phyloP scores from a whole-genome alignment of 2,113 vertebrate species.

The Apaloderma vittatum region DNA sequence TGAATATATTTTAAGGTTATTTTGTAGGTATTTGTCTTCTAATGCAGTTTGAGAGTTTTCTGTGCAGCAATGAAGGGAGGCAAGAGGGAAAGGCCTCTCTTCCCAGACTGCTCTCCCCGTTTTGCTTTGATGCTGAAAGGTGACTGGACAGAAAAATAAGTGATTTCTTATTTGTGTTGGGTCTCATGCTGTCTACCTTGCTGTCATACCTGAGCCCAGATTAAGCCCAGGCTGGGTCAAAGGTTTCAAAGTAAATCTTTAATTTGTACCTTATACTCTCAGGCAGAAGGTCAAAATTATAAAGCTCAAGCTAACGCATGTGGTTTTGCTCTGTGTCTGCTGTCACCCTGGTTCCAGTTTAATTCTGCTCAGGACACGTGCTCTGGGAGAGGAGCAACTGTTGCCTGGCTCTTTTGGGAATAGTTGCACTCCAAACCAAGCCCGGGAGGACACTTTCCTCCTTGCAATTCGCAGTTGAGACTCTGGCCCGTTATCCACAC shows the following conservation, averaged over 20 bases:
- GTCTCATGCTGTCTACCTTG: background rate
- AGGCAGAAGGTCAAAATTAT: background rate
- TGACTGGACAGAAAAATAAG: background rate
- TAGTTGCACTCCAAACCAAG: background rate
- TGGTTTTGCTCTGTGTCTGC: background rate
- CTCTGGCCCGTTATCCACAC: background rate
- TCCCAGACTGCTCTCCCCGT: background rate
- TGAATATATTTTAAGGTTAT: background rate
- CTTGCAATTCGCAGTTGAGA: fast-evolving
- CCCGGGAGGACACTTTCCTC: background rate
- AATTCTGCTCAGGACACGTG: background rate
- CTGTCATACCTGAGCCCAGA: background rate
- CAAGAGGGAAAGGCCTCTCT: background rate
- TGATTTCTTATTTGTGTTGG: background rate
- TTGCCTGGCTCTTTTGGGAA: background rate
- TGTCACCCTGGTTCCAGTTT: background rate
- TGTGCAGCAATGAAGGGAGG: background rate
- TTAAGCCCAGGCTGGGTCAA: background rate
- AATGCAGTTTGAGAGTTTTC: background rate
- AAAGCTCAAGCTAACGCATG: background rate
- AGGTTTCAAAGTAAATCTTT: background rate
- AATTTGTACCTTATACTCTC: background rate
- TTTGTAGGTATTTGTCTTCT: background rate
- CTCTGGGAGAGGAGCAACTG: background rate
- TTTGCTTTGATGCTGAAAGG: background rate